A percentile compares a stretch with the other conserved stretches of the same genome.
Conservation (phyloP, 2,797 vertebrate species). For the Jordanella pulchra region DNA sequence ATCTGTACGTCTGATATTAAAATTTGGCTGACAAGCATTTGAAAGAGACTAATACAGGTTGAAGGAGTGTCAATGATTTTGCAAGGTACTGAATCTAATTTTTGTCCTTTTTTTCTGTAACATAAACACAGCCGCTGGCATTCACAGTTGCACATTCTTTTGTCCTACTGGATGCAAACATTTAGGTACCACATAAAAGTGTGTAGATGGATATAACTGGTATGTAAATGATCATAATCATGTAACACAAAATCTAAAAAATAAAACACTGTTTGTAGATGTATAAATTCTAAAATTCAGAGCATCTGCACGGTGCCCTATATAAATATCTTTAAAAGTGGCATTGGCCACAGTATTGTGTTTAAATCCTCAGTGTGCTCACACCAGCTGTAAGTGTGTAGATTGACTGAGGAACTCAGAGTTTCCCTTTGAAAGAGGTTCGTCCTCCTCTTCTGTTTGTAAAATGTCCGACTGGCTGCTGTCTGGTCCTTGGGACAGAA, state of each 20-base stretch:
- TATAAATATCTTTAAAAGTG: constrained; percentile 55
- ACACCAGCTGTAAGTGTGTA: constrained; percentile 89
- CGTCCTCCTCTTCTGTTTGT: constrained; percentile 84
- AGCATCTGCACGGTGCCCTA: constrained; percentile 27
- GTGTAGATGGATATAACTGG: constrained; percentile 10
- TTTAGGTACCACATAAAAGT: constrained; percentile 13
- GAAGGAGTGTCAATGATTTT: not conserved
- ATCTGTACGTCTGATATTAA: not conserved
- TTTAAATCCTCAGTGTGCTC: constrained; percentile 57
- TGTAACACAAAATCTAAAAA: constrained; percentile 25
- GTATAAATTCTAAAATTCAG: constrained; percentile 41
- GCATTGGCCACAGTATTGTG: constrained; percentile 19
- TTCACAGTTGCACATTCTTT: constrained; percentile 18
- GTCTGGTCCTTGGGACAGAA: constrained; percentile 78
- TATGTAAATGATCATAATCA: constrained; percentile 39
- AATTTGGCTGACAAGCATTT: not conserved
- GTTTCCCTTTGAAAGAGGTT: constrained; percentile 76
- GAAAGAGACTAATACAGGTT: not conserved
- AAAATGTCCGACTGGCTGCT: constrained; percentile 83
- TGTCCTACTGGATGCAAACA: constrained; percentile 2
- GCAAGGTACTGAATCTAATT: not conserved
- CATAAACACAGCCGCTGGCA: constrained; percentile 30
- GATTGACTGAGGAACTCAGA: constrained; percentile 87
- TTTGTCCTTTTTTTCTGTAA: constrained; percentile 1
- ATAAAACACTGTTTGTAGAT: constrained; percentile 19